Base-by-base conservation (phyloP, 2,113 vertebrate genomes). In the Protobothrops mucrosquamatus region DNA sequence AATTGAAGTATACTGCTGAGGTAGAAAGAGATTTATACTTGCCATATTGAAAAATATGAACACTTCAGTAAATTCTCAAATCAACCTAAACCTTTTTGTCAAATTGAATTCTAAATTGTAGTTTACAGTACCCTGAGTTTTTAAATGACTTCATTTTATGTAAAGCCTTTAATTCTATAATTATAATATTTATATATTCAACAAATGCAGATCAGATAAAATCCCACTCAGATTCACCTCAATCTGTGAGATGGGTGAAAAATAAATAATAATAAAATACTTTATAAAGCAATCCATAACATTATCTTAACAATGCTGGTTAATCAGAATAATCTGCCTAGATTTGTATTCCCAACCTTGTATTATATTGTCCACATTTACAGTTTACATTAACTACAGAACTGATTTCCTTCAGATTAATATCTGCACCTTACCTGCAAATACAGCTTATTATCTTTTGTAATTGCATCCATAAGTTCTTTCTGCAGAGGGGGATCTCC, bases 401-500 rank as follows among this genome's bases (percentile, higher is more conserved):
- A 69, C 5, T 48, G 89, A 0, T 0, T 23, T 0, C 29, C 46
- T 54, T 54, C 0, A 61, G 0, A 54, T 0, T 89, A 91, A 1
- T 43, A 52, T 56, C 93, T 95, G n/a, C 0, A 4, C 92, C 98
- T 97, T 97, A 99, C 99, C 99, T 99, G 99, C 94, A 99, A 98
- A 96, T 99, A 99, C 3, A 99, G 98, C 96, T 99, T 99, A 97
- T 99, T 99, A 97, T 99, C 99, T 97, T 99, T 99, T 23, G 98
- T 99, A 96, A 99, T 98, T 59, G 99, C 99, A 95, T 99, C 99
- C 98, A 99, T 98, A 85, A 99, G 98, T 93, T 99, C 99, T 95
- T 99, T 99, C 92, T 99, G 99, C 85, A 99, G 97, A 11, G 99
- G 99, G 46, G 99, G 99, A 86, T 99, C 99, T 93, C 98, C 97